Evolutionary conservation across 2,113 vertebrate species (phyloP).

Genomic region (Tetrax tetrax): DNA sequence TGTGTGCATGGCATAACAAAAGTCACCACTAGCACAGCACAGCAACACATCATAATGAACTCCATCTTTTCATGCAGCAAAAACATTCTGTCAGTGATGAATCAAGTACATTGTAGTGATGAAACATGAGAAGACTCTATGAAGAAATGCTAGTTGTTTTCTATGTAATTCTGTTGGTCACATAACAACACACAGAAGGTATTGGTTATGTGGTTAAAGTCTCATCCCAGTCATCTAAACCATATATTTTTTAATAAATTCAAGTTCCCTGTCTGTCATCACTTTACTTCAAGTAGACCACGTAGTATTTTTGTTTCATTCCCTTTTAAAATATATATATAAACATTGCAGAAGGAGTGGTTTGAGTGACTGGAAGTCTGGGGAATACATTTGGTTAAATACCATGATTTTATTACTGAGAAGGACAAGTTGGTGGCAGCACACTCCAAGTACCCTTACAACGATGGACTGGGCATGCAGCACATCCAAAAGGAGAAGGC

Average conservation of each 20-base stretch:
- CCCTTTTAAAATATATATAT: background rate
- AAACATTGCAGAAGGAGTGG: background rate
- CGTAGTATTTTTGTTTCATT: background rate
- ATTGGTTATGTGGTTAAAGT: background rate
- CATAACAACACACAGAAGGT: background rate
- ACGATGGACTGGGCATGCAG: background rate
- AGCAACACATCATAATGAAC: background rate
- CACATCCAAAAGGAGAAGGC: background rate
- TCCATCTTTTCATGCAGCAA: background rate
- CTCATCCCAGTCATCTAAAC: background rate
- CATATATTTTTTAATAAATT: background rate
- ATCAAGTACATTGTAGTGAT: background rate
- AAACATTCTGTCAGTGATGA: background rate
- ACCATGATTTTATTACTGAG: background rate
- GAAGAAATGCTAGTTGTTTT: background rate
- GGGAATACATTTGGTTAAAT: background rate
- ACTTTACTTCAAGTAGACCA: background rate
- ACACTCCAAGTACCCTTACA: background rate
- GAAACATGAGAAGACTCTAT: background rate
- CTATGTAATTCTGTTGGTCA: background rate
- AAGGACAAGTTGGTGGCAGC: background rate
- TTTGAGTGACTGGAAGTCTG: background rate
- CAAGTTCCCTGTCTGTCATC: background rate
- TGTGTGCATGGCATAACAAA: background rate
- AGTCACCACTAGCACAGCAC: background rate